Evolutionary conservation across 2,113 vertebrate species (phyloP).

Genomic region (Paradisaea rubra): DNA sequence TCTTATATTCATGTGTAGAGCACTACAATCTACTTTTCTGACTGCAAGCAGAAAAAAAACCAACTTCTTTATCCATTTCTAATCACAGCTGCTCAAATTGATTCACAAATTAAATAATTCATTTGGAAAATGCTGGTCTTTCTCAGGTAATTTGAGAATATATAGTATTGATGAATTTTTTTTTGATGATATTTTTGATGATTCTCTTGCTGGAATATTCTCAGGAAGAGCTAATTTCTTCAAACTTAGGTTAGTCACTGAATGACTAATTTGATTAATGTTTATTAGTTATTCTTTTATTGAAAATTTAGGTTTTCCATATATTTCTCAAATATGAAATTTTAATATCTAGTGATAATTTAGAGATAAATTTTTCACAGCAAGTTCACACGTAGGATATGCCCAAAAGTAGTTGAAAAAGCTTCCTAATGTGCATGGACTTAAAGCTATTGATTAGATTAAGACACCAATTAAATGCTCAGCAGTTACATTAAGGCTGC

Average conservation of each 20-base stretch:
- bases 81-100: slow-evolving; percentile 3
- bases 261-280: not conserved
- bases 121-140: not conserved
- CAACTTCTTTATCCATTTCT: slow-evolving; percentile 8
- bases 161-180: not conserved
- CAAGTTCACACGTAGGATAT: not conserved
- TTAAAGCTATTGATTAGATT: not conserved
- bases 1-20: not conserved
- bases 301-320: not conserved
- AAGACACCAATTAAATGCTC: not conserved
- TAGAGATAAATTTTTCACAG: not conserved
- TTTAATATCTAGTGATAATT: not conserved
- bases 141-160: not conserved
- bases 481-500: not conserved
- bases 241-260: not conserved
- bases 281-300: not conserved
- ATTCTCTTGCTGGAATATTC: not conserved
- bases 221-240: not conserved
- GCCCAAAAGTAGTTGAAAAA: not conserved
- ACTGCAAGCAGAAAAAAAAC: not conserved
- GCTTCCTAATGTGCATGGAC: not conserved
- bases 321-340: not conserved
- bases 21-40: not conserved
- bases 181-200: not conserved
- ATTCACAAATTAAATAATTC: not conserved